phyloP scores from a whole-genome alignment of 2,113 vertebrate genomes.

The Coryphaenoides rupestris region DNA sequence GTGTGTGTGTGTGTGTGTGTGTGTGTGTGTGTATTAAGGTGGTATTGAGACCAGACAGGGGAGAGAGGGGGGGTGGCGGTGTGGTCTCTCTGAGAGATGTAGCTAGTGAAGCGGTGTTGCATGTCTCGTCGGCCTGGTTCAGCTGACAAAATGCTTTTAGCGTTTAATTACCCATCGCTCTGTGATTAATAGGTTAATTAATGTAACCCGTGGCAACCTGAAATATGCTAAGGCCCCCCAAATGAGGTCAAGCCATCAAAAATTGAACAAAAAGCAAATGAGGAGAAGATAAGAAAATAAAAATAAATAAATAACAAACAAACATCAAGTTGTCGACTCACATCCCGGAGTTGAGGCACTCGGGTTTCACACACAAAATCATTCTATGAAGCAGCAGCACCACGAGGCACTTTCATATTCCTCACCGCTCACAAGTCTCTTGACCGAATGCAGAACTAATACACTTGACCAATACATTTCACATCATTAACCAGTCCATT shows the following conservation, averaged over 20 bases:
- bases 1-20: no score
- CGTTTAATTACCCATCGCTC: slow-evolving; percentile 60
- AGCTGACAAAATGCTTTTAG: slow-evolving; percentile 64
- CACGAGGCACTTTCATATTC: no score
- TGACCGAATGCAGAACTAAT: no score
- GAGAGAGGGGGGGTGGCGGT: background rate
- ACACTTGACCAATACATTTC: no score
- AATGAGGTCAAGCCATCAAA: slow-evolving; percentile 46
- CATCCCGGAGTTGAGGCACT: slow-evolving; percentile 1
- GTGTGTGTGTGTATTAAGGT: no score
- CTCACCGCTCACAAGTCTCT: no score
- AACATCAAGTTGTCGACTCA: background rate
- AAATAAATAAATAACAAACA: background rate
- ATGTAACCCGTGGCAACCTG: slow-evolving; percentile 55
- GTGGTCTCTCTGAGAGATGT: slow-evolving; percentile 3
- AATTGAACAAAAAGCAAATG: slow-evolving; percentile 22
- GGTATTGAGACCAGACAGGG: background rate
- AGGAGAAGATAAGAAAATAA: background rate
- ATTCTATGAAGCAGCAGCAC: no score
- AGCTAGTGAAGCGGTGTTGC: slow-evolving; percentile 35
- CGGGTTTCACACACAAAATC: no score
- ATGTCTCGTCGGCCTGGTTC: slow-evolving; percentile 57
- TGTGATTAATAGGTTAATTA: slow-evolving; percentile 71
- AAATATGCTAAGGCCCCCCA: slow-evolving; percentile 43
- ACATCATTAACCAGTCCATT: no score